Evolutionary conservation across 2,113 vertebrate genomes (phyloP).

Genomic region (Podarcis muralis): DNA sequence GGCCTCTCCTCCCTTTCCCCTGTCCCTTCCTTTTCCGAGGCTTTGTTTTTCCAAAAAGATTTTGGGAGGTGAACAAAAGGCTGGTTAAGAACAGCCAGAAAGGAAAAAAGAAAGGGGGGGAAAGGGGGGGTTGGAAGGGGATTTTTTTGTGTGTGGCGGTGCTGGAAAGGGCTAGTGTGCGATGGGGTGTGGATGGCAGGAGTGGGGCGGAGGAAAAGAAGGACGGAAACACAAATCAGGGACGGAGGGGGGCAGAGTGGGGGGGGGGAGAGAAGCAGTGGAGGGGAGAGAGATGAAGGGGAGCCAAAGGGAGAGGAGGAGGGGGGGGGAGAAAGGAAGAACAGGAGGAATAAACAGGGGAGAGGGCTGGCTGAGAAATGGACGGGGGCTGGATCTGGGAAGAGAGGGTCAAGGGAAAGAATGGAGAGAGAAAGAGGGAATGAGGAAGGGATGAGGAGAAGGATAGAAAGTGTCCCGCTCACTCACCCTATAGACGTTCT

Average conservation of each 20-base stretch:
- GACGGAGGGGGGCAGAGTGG: accelerated
- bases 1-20: neutral
- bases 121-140: neutral
- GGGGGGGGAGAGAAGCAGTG: no score
- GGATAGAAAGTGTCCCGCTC: neutral
- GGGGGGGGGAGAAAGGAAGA: no score
- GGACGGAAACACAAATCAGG: neutral
- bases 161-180: neutral
- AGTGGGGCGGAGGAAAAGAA: neutral
- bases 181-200: no score
- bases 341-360: neutral
- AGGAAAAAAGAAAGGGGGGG: neutral
- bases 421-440: no score
- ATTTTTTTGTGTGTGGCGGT: no score
- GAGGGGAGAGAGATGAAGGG: neutral
- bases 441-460: neutral
- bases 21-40: neutral
- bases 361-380: no score
- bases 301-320: neutral
- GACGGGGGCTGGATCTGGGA: no score
- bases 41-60: neutral
- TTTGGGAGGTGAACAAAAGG: neutral
- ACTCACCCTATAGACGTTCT: constrained; percentile 76
- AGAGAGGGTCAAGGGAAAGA: neutral
- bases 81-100: neutral